Evolutionary conservation across 2,113 vertebrate genomes (phyloP).

Genomic region (Vulpes lagopus): DNA sequence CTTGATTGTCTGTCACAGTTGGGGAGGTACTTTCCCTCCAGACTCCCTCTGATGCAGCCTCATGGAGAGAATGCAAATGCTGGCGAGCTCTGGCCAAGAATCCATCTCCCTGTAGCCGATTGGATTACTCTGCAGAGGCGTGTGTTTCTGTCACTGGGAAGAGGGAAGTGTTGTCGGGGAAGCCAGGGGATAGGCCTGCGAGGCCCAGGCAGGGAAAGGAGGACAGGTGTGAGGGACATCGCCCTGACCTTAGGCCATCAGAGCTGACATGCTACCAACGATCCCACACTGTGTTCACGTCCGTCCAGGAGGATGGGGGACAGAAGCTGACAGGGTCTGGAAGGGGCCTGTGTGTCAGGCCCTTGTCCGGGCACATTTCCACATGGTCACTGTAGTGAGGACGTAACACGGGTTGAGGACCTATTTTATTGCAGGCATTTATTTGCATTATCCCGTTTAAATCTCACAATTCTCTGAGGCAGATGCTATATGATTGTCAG

Average conservation of each 20-base stretch:
- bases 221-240: neutral
- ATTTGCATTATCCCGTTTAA: neutral
- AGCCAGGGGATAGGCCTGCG: neutral
- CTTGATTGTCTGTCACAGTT: neutral
- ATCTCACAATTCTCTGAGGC: neutral
- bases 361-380: neutral
- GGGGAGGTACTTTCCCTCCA: conserved; percentile 1
- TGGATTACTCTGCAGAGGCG: neutral
- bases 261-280: no score
- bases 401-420: neutral
- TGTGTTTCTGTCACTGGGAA: neutral
- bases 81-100: neutral
- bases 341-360: neutral
- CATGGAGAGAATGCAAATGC: conserved; percentile 23
- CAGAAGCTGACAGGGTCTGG: neutral
- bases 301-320: neutral
- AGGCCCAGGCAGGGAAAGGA: neutral
- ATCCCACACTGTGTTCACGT: neutral
- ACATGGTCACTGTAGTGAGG: neutral
- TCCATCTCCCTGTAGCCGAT: neutral
- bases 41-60: neutral
- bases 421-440: neutral
- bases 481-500: neutral
- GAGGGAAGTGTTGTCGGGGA: neutral
- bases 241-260: neutral